Conservation (phyloP, 2,797 vertebrate genomes). For the Rachycentron canadum region DNA sequence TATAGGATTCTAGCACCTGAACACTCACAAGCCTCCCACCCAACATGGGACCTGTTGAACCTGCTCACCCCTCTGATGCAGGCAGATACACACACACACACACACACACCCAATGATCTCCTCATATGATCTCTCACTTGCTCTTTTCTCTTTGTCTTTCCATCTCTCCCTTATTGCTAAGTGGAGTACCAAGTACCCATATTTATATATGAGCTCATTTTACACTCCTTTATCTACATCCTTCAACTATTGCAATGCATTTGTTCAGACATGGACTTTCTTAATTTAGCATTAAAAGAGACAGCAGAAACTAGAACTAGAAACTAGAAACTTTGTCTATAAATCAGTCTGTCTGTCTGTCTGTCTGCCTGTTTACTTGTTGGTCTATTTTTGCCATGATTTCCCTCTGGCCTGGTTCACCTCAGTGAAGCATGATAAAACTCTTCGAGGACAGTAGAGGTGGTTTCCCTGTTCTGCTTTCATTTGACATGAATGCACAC, state of each 20-base stretch:
- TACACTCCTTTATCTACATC: conserved; percentile 44
- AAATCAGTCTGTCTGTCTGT: conserved; percentile 36
- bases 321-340: conserved; percentile 41
- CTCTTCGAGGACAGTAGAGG: conserved; percentile 13
- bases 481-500: conserved; percentile 28
- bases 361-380: conserved; percentile 47
- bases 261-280: conserved; percentile 47
- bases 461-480: conserved; percentile 42
- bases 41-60: conserved; percentile 84
- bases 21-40: conserved; percentile 70
- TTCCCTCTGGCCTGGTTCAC: conserved; percentile 39
- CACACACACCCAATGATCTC: conserved; percentile 41
- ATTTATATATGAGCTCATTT: conserved; percentile 57
- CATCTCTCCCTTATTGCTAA: conserved; percentile 50
- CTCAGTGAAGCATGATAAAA: conserved; percentile 34
- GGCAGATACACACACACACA: conserved; percentile 54
- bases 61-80: conserved; percentile 76
- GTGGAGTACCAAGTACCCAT: conserved; percentile 42
- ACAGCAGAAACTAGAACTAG: conserved; percentile 21
- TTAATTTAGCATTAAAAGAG: conserved; percentile 33
- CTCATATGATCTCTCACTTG: conserved; percentile 42
- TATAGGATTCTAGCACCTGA: conserved; percentile 84
- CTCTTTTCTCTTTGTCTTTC: conserved; percentile 45
- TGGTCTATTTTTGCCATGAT: conserved; percentile 38
- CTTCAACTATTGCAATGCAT: conserved; percentile 30